These are phyloP conservation scores for Condylostylus longicornis DNA, from an alignment of 1,140 invertebrate genomes.

Conservation along the genomic window DNA sequence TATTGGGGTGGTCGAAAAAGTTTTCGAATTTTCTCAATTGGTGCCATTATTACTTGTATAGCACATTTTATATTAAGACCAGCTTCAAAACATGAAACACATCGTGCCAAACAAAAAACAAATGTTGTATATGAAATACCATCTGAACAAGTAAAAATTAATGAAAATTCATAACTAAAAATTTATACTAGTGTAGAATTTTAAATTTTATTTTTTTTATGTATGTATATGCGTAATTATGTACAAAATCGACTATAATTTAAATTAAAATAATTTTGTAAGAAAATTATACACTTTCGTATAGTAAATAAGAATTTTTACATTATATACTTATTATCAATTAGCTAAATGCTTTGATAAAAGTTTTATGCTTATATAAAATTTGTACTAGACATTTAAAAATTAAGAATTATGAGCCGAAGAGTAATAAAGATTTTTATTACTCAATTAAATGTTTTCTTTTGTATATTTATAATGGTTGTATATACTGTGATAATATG, in stretches of 20 bases:
- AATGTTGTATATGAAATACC: conserved; percentile 20
- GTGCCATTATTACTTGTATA: conserved; percentile 37
- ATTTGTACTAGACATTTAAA: too few relatives aligned
- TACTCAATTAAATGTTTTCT: too few relatives aligned
- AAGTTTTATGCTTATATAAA: neutral
- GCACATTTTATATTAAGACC: conserved; percentile 33
- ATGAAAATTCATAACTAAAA: neutral
- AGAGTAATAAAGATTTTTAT: too few relatives aligned
- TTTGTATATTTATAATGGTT: too few relatives aligned
- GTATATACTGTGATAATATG: too few relatives aligned
- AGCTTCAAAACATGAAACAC: conserved; percentile 19
- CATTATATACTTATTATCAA: neutral
- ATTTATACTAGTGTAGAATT: neutral
- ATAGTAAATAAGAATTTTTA: neutral
- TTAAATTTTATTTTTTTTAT: neutral
- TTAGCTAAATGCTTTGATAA: neutral
- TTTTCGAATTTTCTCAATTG: conserved; percentile 37
- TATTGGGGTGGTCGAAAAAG: conserved; percentile 38
- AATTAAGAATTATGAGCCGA: too few relatives aligned
- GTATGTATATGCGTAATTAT: neutral
- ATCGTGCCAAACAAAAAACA: conserved; percentile 13
- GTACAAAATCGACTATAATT: neutral
- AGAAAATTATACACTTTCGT: too few relatives aligned
- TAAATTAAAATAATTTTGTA: neutral
- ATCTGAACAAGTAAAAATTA: conserved; percentile 12